Conservation (phyloP, 2,113 vertebrate species). For the Mormyrus lacerda region DNA sequence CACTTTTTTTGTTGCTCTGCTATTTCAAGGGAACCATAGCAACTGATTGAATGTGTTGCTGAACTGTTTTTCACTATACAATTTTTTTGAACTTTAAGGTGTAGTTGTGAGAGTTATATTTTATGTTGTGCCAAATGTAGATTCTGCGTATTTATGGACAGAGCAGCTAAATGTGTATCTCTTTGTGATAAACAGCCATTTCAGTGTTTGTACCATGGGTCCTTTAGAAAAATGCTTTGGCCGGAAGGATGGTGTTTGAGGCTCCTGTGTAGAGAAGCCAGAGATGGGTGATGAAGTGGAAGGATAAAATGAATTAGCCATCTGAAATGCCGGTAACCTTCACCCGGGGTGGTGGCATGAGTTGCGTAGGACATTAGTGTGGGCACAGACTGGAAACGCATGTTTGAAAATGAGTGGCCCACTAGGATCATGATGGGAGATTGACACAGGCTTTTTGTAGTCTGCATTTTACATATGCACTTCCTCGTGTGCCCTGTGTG, state of each 20-base stretch:
- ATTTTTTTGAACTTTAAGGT: not conserved
- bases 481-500: not conserved
- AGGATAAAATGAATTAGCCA: slow-evolving; percentile 20
- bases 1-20: not conserved
- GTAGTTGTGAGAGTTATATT: not conserved
- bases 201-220: not conserved
- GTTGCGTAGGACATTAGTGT: slow-evolving; percentile 15
- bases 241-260: not conserved
- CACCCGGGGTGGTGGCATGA: not conserved
- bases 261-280: not conserved
- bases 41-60: not conserved
- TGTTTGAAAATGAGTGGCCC: slow-evolving; percentile 7
- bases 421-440: not conserved
- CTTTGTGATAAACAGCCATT: not conserved
- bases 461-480: not conserved
- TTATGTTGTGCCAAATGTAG: not conserved
- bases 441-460: not conserved
- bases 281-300: not conserved
- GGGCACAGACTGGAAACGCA: slow-evolving; percentile 23
- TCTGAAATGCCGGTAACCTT: slow-evolving; percentile 12
- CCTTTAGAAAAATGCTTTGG: not conserved
- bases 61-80: not conserved
- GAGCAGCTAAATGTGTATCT: not conserved
- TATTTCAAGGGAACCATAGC: not conserved
- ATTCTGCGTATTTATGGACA: not conserved